phyloP scores from a whole-genome alignment of 2,113 vertebrate genomes.

The Pygathrix nemaeus region DNA sequence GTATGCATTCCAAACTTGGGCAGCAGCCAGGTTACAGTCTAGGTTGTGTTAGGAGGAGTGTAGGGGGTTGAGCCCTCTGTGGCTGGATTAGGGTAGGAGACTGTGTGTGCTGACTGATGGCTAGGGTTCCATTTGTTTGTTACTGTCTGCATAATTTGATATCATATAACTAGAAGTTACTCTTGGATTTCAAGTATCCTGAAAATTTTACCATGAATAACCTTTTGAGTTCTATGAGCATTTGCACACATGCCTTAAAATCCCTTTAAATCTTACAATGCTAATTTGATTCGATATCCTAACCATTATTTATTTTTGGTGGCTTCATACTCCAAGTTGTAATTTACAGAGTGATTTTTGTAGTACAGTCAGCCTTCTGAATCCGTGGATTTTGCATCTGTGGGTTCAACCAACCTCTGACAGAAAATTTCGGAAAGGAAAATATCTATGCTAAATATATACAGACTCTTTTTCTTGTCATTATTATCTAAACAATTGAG shows the following conservation, averaged over 20 bases:
- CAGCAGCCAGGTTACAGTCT: rapidly evolving
- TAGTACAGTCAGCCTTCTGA: neutral
- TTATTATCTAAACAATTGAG: neutral
- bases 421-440: neutral
- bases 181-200: neutral
- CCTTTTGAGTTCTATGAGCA: neutral
- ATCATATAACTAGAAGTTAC: neutral
- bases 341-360: neutral
- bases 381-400: neutral
- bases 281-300: neutral
- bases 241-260: neutral
- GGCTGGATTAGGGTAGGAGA: neutral
- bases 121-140: neutral
- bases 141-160: neutral
- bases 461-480: neutral
- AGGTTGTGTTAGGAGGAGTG: neutral
- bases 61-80: neutral
- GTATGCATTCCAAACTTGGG: neutral
- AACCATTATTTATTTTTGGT: neutral
- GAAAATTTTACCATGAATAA: neutral
- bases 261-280: neutral
- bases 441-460: neutral
- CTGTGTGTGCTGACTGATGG: neutral
- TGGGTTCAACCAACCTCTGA: neutral
- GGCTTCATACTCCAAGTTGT: neutral